These are phyloP conservation scores for Sebastes hopkinsi DNA, from an alignment of 2,797 vertebrate genomes.

Conservation along the genomic window DNA sequence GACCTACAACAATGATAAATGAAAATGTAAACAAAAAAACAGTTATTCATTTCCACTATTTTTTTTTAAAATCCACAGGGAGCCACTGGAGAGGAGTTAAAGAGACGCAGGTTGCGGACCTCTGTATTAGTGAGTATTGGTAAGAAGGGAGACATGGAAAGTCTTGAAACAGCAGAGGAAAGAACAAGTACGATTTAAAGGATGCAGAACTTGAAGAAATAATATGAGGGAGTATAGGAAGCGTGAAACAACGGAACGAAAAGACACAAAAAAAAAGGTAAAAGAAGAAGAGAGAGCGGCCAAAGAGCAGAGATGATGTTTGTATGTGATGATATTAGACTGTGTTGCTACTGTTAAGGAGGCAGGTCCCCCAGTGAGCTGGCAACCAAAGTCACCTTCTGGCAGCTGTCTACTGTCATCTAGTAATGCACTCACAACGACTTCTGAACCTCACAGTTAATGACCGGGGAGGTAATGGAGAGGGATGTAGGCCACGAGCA, in stretches of 20 bases:
- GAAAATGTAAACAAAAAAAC: no score
- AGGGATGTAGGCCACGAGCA: slow-evolving; percentile 65
- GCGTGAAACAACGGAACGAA: background rate
- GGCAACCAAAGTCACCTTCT: slow-evolving; percentile 80
- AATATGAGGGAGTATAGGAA: background rate
- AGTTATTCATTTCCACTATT: no score
- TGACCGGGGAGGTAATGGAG: slow-evolving; percentile 68
- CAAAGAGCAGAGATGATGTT: slow-evolving; percentile 35
- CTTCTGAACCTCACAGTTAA: slow-evolving; percentile 71
- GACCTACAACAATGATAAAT: no score
- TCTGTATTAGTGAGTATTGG: background rate
- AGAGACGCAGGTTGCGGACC: no score
- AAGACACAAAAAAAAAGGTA: background rate
- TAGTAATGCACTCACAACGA: slow-evolving; percentile 74
- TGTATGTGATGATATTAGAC: slow-evolving; percentile 31
- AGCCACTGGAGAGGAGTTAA: no score
- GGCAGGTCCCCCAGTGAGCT: slow-evolving; percentile 59
- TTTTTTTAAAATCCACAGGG: no score
- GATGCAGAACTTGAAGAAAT: background rate
- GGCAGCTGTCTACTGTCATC: slow-evolving; percentile 76
- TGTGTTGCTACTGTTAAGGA: slow-evolving; percentile 57
- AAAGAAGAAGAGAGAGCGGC: background rate
- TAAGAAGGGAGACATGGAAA: background rate
- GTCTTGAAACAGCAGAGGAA: background rate
- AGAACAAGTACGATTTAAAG: background rate